phyloP scores from a whole-genome alignment of 2,113 vertebrate species.

The Campylomormyrus tamandua region DNA sequence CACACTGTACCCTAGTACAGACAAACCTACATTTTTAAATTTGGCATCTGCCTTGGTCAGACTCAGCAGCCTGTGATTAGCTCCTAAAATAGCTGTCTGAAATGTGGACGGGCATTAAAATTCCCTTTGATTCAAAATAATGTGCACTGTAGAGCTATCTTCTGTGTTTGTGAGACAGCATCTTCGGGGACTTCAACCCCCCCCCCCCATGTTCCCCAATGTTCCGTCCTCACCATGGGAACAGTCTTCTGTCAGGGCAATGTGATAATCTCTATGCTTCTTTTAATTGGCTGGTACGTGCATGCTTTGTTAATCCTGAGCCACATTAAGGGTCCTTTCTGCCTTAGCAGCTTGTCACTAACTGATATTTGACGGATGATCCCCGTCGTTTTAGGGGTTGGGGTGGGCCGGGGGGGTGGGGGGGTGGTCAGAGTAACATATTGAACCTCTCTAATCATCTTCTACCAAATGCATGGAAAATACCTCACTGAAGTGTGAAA shows the following conservation, averaged over 20 bases:
- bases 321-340: conserved; percentile 20
- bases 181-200: neutral
- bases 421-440: neutral
- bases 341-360: conserved; percentile 31
- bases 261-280: conserved; percentile 24
- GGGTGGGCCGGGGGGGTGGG: conserved; percentile 2
- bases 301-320: conserved; percentile 28
- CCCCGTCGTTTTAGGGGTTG: neutral
- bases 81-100: conserved; percentile 16
- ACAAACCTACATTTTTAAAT: neutral
- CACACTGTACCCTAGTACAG: neutral
- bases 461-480: conserved; percentile 33
- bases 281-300: conserved; percentile 28
- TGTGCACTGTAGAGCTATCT: neutral
- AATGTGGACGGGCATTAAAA: conserved; percentile 5
- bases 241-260: neutral
- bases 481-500: conserved; percentile 32
- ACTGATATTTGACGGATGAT: conserved; percentile 37
- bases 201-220: neutral
- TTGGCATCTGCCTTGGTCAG: neutral
- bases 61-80: conserved; percentile 3
- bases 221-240: neutral
- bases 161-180: neutral
- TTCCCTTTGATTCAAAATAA: neutral
- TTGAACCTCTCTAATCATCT: conserved; percentile 19